Percentiles rank a stretch among this genome's conserved stretches.
These are phyloP conservation scores for Dichetophora obliterata DNA, from an alignment of 2,888 invertebrate genomes.

Conservation along the genomic window DNA sequence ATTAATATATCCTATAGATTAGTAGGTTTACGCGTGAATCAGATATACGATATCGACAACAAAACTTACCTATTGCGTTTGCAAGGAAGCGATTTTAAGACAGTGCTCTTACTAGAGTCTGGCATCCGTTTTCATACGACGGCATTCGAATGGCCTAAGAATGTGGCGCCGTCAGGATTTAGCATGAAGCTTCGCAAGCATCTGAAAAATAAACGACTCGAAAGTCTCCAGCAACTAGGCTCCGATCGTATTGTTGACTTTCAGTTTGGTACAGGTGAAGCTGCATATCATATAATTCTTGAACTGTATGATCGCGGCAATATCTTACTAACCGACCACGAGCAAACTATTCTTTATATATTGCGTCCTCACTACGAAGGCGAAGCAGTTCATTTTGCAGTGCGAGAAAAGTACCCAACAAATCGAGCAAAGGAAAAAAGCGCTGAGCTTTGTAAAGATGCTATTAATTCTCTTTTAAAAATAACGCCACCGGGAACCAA, in stretches of 20 bases:
- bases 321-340: constrained; percentile 91
- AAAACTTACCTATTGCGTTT: constrained; percentile 94
- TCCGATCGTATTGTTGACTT: constrained; percentile 94
- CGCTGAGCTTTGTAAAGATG: constrained; percentile 70
- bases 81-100: constrained; percentile 88
- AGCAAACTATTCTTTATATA: constrained; percentile 92
- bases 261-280: constrained; percentile 94
- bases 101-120: constrained; percentile 91
- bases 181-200: constrained; percentile 99
- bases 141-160: constrained; percentile 98
- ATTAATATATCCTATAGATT: constrained; percentile 72
- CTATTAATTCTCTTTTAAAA: constrained; percentile 74
- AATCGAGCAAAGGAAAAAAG: constrained; percentile 79
- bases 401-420: constrained; percentile 90
- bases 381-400: constrained; percentile 89
- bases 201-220: constrained; percentile 93
- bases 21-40: constrained; percentile 93
- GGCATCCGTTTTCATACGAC: constrained; percentile 95
- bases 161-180: constrained; percentile 93
- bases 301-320: constrained; percentile 98
- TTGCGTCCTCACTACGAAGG: constrained; percentile 92
- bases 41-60: constrained; percentile 97
- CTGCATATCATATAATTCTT: constrained; percentile 93
- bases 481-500: constrained; percentile 80
- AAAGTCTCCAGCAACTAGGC: constrained; percentile 87